These are phyloP conservation scores for Pentamera pediparva DNA, from an alignment of 53 echinoderm and acorn worm species.

Conservation along the genomic window DNA sequence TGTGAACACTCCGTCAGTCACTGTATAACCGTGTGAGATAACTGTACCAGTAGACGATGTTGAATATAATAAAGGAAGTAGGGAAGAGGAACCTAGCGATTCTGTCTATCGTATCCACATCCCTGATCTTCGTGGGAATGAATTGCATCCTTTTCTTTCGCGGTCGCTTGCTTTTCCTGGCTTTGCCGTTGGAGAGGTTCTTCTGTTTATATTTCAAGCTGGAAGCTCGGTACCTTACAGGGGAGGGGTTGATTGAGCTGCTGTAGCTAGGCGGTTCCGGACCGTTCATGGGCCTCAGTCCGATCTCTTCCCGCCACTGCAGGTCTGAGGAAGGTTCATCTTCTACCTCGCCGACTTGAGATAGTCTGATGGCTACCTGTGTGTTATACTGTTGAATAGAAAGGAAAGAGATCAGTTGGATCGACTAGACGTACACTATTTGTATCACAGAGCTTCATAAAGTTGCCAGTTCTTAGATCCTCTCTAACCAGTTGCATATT, in stretches of 20 bases:
- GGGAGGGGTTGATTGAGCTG: constrained; percentile 15
- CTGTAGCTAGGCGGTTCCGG: constrained; percentile 19
- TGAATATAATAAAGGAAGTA: constrained; percentile 62
- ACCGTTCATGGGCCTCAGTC: constrained; percentile 7
- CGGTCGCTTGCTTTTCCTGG: neutral
- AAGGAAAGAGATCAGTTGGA: neutral
- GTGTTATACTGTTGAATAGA: constrained; percentile 39
- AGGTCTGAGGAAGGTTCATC: constrained; percentile 22
- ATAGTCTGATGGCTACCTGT: constrained; percentile 52
- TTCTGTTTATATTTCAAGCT: constrained; percentile 24
- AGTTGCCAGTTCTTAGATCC: too few relatives aligned
- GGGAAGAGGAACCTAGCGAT: constrained; percentile 77
- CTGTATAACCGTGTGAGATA: constrained; percentile 58
- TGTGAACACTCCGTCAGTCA: neutral
- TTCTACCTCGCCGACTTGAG: constrained; percentile 46
- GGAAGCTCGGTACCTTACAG: constrained; percentile 3
- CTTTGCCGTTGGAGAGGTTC: neutral
- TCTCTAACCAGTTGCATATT: too few relatives aligned
- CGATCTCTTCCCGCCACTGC: constrained; percentile 30
- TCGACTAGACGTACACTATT: too few relatives aligned
- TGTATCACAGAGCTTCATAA: too few relatives aligned
- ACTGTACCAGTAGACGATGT: constrained; percentile 84
- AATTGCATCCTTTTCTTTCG: constrained; percentile 18
- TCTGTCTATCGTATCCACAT: constrained; percentile 86
- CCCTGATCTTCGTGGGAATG: constrained; percentile 43